Percentiles rank a stretch among this genome's conserved stretches.
Conservation (phyloP, 2,113 vertebrate species). For the Sakesphorus luctuosus region DNA sequence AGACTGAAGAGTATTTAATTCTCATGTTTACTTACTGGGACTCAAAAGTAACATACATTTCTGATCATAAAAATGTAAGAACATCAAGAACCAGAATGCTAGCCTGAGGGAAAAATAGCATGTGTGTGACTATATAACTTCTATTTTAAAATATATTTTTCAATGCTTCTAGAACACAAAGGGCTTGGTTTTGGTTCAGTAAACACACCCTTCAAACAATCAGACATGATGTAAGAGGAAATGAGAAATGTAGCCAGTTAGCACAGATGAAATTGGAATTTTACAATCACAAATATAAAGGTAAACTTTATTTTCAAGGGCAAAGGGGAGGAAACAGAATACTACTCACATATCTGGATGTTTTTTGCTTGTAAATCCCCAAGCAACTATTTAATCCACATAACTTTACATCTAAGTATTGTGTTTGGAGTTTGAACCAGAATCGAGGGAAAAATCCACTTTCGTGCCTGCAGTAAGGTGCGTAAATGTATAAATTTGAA, state of each 20-base stretch:
- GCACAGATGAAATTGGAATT: not conserved
- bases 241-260: not conserved
- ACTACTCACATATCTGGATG: not conserved
- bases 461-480: not conserved
- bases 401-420: not conserved
- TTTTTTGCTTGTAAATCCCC: not conserved
- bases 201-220: not conserved
- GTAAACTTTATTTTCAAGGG: not conserved
- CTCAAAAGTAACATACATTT: not conserved
- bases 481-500: not conserved
- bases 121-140: not conserved
- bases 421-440: not conserved
- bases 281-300: not conserved
- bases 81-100: not conserved
- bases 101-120: not conserved
- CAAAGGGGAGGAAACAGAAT: not conserved
- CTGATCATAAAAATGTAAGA: not conserved
- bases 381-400: not conserved
- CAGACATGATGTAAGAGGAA: not conserved
- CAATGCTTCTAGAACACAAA: not conserved
- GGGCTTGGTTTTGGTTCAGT: not conserved
- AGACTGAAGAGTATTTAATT: not conserved
- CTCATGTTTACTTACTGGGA: not conserved
- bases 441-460: not conserved
- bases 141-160: not conserved